phyloP scores from a whole-genome alignment of 2,113 vertebrate genomes.

The Daboia siamensis region DNA sequence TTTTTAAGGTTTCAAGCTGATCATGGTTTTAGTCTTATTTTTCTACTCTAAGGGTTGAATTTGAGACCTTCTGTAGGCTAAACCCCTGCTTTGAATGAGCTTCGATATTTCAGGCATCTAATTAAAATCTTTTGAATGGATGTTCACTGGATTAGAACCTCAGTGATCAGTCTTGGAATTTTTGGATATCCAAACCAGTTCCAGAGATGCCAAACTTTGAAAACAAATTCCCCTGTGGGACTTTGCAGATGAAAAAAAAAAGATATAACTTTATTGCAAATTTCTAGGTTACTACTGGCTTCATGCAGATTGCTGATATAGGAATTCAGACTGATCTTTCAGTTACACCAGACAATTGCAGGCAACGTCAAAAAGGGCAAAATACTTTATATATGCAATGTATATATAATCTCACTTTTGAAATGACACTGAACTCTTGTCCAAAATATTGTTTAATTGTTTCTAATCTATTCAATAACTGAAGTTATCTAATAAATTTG shows the following conservation, averaged over 20 bases:
- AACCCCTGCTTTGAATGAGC: neutral
- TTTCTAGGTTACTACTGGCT: neutral
- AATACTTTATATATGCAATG: neutral
- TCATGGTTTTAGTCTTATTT: neutral
- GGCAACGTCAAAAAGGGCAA: neutral
- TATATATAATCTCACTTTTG: neutral
- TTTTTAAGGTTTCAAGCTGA: neutral
- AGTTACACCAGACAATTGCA: neutral
- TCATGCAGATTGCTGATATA: neutral
- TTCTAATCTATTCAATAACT: neutral
- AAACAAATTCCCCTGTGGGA: neutral
- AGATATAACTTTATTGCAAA: neutral
- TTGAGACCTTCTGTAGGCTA: neutral
- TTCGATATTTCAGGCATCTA: neutral
- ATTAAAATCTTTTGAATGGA: neutral
- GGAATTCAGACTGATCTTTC: neutral
- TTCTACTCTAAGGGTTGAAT: neutral
- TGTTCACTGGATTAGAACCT: neutral
- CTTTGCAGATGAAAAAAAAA: neutral
- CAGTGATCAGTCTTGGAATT: neutral
- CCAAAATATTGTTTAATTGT: neutral
- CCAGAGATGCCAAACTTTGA: neutral
- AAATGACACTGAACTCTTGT: neutral
- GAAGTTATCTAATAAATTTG: neutral
- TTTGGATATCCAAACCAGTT: neutral